A percentile compares a stretch with the other conserved stretches of the same genome.
Conservation (phyloP, 2,797 vertebrate genomes). For the Clarias pachynema region DNA sequence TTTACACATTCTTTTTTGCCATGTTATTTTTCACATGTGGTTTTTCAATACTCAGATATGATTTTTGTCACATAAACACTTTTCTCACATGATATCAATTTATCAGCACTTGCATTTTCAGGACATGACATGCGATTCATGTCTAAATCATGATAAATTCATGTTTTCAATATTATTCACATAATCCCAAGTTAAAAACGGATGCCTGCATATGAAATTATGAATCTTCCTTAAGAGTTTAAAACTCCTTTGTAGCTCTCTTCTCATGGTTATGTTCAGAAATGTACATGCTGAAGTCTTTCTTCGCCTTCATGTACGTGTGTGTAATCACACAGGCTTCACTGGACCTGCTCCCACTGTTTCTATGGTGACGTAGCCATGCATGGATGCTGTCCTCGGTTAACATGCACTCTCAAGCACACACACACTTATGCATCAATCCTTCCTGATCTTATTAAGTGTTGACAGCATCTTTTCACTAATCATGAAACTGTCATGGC, state of each 20-base stretch:
- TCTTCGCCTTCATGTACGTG: neutral
- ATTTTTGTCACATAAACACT: neutral
- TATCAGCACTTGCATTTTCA: neutral
- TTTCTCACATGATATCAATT: neutral
- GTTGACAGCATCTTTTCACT: constrained; percentile 16
- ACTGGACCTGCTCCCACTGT: constrained; percentile 47
- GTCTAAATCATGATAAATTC: neutral
- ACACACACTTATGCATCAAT: constrained; percentile 28
- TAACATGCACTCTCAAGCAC: constrained; percentile 30
- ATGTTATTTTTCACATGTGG: neutral
- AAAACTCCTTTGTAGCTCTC: neutral
- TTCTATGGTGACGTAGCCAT: constrained; percentile 56
- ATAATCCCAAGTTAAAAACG: neutral
- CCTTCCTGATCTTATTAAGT: constrained; percentile 36
- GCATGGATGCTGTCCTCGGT: constrained; percentile 35
- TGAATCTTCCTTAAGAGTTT: neutral
- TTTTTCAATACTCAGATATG: neutral
- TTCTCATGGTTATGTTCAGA: neutral
- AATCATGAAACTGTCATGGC: neutral
- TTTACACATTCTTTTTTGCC: neutral
- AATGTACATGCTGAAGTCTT: neutral
- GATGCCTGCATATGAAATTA: neutral
- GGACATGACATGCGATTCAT: neutral
- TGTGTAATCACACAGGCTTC: constrained; percentile 10
- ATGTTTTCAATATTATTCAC: neutral